phyloP scores from a whole-genome alignment of 2,888 invertebrate species.

The Hololepta plana region DNA sequence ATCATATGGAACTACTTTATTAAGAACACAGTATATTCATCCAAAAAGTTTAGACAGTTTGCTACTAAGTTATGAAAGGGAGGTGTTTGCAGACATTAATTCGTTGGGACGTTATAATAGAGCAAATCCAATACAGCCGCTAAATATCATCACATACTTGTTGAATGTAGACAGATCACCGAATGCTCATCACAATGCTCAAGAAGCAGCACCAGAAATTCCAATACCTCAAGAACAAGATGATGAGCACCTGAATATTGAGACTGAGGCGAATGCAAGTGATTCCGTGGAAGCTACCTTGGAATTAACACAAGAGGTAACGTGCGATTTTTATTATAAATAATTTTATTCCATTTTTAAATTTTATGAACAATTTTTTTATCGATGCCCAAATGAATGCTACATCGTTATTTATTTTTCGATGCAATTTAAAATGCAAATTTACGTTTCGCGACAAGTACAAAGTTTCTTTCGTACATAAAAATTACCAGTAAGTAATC shows the following conservation, averaged over 20 bases:
- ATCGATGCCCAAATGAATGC: too few relatives aligned
- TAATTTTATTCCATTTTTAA: too few relatives aligned
- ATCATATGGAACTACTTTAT: constrained; percentile 34
- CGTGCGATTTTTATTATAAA: neutral
- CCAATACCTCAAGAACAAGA: constrained; percentile 7
- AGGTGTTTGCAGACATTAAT: constrained; percentile 54
- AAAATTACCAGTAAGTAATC: too few relatives aligned
- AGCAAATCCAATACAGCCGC: constrained; percentile 28
- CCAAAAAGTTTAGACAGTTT: constrained; percentile 56
- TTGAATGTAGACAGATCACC: constrained; percentile 33
- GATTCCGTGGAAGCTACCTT: constrained; percentile 9
- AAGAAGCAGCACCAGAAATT: constrained; percentile 9
- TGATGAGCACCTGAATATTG: constrained; percentile 4
- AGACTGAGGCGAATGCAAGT: constrained; percentile 6
- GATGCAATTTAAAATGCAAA: too few relatives aligned
- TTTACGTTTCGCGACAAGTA: too few relatives aligned
- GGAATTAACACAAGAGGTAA: constrained; percentile 22
- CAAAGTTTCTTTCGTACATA: too few relatives aligned
- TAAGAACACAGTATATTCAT: constrained; percentile 44
- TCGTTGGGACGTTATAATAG: constrained; percentile 45
- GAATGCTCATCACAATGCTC: constrained; percentile 11
- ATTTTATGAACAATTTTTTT: too few relatives aligned
- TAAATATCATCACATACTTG: constrained; percentile 40
- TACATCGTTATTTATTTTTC: too few relatives aligned
- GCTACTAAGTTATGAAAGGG: constrained; percentile 50